These are phyloP conservation scores for Mastigias papua DNA, from an alignment of 30 jellyfish, hydroid and myxozoan genomes.

Conservation along the genomic window DNA sequence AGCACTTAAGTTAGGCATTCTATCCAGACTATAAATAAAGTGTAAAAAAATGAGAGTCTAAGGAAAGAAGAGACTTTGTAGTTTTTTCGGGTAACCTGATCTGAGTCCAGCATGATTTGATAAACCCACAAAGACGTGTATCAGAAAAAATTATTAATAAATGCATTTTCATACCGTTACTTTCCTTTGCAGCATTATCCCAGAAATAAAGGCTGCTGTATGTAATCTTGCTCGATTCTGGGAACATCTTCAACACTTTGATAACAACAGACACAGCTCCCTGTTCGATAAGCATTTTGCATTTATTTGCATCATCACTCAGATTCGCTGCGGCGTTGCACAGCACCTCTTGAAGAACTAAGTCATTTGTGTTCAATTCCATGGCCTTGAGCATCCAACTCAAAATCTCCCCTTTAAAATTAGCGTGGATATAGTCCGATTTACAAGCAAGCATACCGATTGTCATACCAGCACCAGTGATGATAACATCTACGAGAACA, in stretches of 20 bases:
- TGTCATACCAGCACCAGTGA: constrained; percentile 15
- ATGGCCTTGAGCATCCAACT: constrained; percentile 22
- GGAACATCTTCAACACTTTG: constrained; percentile 24
- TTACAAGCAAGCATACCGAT: constrained; percentile 31
- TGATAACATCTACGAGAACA: constrained; percentile 19
- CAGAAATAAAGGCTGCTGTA: constrained; percentile 17
- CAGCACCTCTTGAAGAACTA: constrained; percentile 31
- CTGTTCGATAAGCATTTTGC: neutral
- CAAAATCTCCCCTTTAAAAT: constrained; percentile 5
- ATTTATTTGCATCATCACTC: constrained; percentile 31
- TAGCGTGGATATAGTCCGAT: neutral
- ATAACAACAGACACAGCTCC: constrained; percentile 16
- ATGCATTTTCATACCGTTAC: constrained; percentile 21
- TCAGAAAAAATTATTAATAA: no score
- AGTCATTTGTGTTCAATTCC: constrained; percentile 32
- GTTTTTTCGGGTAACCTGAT: no score
- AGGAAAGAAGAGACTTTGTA: no score
- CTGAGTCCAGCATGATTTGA: no score
- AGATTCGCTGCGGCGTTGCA: constrained; percentile 45
- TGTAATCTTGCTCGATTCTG: constrained; percentile 15
- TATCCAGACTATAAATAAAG: no score
- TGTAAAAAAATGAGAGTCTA: no score
- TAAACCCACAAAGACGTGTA: no score
- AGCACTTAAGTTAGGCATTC: no score
- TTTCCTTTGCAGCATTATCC: constrained; percentile 26